Conservation (phyloP, 64 coral and sea anemone species). For the Pachyseris speciosa region DNA sequence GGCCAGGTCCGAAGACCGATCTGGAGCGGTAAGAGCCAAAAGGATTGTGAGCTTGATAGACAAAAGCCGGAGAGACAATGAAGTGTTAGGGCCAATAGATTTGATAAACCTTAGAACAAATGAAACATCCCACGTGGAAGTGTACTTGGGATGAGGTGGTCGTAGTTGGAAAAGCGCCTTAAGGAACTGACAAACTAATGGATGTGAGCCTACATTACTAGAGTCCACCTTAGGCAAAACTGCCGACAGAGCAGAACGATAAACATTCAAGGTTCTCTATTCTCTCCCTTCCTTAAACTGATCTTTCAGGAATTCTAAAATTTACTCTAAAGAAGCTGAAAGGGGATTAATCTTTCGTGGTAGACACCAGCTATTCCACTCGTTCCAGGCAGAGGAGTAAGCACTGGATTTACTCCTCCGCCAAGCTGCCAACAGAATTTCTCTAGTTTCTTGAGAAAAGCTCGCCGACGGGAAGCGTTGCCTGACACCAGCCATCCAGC, state of each 20-base stretch:
- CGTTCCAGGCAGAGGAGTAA: slow-evolving; percentile 45
- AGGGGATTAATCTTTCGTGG: slow-evolving; percentile 12
- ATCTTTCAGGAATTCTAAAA: neutral
- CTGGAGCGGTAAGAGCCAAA: neutral
- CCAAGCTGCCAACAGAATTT: slow-evolving; percentile 25
- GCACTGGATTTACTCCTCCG: neutral
- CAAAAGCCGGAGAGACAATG: neutral
- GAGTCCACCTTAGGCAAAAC: neutral
- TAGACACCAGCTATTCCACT: slow-evolving; percentile 45
- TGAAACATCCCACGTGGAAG: neutral
- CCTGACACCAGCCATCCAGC: slow-evolving; percentile 24
- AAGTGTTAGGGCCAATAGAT: neutral
- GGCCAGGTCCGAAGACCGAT: slow-evolving; percentile 6
- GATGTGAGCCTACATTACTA: neutral
- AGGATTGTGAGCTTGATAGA: neutral
- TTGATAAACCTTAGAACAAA: neutral
- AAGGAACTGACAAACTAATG: neutral
- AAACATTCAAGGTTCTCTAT: slow-evolving; percentile 14
- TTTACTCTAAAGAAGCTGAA: slow-evolving; percentile 4
- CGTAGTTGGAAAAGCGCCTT: neutral
- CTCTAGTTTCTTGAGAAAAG: slow-evolving; percentile 13
- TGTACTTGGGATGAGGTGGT: neutral
- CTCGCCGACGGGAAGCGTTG: neutral
- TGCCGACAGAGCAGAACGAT: neutral
- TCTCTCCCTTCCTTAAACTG: neutral